Evolutionary conservation across 1,140 invertebrate genomes (phyloP).

Genomic region (Lepidurus arcticus): DNA sequence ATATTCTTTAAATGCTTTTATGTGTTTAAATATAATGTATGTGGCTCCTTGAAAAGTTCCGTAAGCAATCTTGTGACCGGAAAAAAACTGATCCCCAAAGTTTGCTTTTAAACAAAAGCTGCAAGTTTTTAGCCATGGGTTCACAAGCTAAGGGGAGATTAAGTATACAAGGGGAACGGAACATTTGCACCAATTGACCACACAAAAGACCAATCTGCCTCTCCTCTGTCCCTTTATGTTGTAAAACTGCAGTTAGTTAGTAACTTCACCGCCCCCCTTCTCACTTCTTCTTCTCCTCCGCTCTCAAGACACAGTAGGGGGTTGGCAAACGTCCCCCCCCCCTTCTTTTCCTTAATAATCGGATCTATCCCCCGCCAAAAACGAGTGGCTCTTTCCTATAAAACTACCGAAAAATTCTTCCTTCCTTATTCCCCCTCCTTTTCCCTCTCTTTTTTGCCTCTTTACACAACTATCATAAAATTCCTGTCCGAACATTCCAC

Average conservation of each 20-base stretch:
- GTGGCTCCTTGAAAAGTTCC: too few species aligned
- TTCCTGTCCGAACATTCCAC: neutral
- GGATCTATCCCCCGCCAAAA: neutral
- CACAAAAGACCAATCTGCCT: neutral
- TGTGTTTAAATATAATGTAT: too few species aligned
- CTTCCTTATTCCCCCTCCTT: neutral
- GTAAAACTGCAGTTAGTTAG: neutral
- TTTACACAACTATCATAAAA: neutral
- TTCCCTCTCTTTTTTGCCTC: neutral
- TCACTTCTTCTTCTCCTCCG: neutral
- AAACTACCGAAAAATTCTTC: neutral
- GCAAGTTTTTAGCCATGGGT: too few species aligned
- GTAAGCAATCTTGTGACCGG: too few species aligned
- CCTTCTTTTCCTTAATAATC: constrained; percentile 5
- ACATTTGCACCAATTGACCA: constrained; percentile 11
- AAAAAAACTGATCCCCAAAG: too few species aligned
- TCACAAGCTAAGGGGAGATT: neutral
- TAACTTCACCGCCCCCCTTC: neutral
- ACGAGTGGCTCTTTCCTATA: too few species aligned
- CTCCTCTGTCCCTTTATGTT: neutral
- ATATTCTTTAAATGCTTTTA: too few species aligned
- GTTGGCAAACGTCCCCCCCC: constrained; percentile 11
- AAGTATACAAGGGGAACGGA: neutral
- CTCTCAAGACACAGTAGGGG: neutral
- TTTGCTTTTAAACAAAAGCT: too few species aligned